Percentiles rank a stretch among this genome's conserved stretches.
Evolutionary conservation across 2,113 vertebrate species (phyloP).

Genomic region (Anas platyrhynchos): DNA sequence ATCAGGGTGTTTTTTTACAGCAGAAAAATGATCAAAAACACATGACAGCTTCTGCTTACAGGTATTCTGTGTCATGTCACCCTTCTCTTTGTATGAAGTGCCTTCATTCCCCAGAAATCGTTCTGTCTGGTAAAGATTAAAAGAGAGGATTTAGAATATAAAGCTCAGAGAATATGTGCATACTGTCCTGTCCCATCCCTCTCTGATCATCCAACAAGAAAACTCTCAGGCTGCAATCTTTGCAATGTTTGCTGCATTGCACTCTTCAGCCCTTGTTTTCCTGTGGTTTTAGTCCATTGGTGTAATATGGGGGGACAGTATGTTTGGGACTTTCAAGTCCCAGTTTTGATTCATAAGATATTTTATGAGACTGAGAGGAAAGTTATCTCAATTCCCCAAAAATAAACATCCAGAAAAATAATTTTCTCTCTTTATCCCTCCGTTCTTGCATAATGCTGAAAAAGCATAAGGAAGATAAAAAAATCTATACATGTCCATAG

Average conservation of each 20-base stretch:
- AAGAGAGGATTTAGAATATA: constrained; percentile 62
- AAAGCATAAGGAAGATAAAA: not conserved
- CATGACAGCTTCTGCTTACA: constrained; percentile 46
- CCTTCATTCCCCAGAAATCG: constrained; percentile 29
- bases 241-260: not conserved
- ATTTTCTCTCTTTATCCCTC: not conserved
- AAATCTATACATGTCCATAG: not conserved
- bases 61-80: constrained; percentile 31
- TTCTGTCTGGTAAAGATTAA: constrained; percentile 52
- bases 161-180: not conserved
- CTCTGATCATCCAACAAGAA: constrained; percentile 8
- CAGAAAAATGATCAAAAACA: constrained; percentile 58
- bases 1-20: constrained; percentile 11
- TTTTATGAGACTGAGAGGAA: constrained; percentile 8
- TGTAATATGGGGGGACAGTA: not conserved
- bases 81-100: constrained; percentile 17
- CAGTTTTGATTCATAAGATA: not conserved
- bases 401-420: constrained; percentile 13
- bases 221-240: not conserved
- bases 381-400: constrained; percentile 6
- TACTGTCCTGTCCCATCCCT: not conserved
- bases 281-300: not conserved
- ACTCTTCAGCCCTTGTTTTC: not conserved
- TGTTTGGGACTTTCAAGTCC: not conserved
- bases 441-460: not conserved